These are phyloP conservation scores for Acanthurus tractus DNA, from an alignment of 2,797 vertebrate genomes.

Conservation along the genomic window DNA sequence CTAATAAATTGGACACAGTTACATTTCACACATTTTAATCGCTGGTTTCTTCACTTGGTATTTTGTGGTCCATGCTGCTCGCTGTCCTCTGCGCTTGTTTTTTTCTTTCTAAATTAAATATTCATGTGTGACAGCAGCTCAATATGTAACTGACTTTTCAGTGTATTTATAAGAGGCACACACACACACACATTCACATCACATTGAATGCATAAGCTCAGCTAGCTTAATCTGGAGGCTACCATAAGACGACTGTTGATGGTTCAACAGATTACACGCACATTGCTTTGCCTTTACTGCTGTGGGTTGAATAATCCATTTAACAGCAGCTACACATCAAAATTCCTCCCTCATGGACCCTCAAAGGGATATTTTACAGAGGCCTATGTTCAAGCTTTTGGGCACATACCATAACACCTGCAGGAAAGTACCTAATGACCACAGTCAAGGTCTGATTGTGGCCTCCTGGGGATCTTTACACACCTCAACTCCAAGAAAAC, in stretches of 20 bases:
- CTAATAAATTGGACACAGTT: background rate
- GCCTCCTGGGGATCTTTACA: background rate
- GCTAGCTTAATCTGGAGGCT: conserved; percentile 41
- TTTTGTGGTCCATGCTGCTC: conserved; percentile 3
- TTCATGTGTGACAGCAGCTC: conserved; percentile 27
- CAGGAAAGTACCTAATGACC: conserved; percentile 23
- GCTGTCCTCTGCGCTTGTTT: conserved; percentile 3
- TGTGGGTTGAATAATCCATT: conserved; percentile 41
- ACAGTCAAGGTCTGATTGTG: background rate
- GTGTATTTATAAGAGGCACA: conserved; percentile 36
- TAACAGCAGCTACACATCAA: conserved; percentile 33
- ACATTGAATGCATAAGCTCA: conserved; percentile 46
- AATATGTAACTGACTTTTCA: conserved; percentile 26
- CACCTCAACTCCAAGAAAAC: background rate
- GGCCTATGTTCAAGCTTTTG: conserved; percentile 25
- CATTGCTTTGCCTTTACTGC: conserved; percentile 46
- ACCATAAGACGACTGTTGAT: conserved; percentile 75
- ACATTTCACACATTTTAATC: conserved; percentile 25
- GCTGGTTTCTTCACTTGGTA: conserved; percentile 47
- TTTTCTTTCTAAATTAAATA: conserved; percentile 8
- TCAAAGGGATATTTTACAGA: conserved; percentile 25
- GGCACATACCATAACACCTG: conserved; percentile 13
- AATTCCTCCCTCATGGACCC: background rate
- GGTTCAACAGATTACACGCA: conserved; percentile 74
- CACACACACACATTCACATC: conserved; percentile 6